phyloP scores from a whole-genome alignment of 2,888 invertebrate species.

The Litoditis marina region DNA sequence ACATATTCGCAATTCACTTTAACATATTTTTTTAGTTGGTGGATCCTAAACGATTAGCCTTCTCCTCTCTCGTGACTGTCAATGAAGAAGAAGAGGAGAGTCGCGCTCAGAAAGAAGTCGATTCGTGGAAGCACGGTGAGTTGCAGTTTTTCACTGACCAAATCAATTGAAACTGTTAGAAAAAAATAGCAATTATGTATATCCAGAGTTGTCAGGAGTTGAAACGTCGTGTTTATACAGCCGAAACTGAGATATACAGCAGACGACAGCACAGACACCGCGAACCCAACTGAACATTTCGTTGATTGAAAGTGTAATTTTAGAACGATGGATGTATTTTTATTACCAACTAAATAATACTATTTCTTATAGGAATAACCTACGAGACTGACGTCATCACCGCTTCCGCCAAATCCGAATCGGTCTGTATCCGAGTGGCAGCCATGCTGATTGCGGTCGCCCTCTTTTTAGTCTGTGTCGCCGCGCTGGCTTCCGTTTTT shows the following conservation, averaged over 20 bases:
- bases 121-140: conserved; percentile 8
- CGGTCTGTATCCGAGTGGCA: conserved; percentile 16
- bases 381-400: conserved; percentile 2
- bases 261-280: too few relatives aligned
- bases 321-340: too few relatives aligned
- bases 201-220: neutral
- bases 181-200: too few relatives aligned
- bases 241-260: too few relatives aligned
- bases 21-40: conserved; percentile 5
- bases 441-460: conserved; percentile 7
- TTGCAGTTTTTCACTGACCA: too few relatives aligned
- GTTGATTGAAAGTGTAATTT: too few relatives aligned
- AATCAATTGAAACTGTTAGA: too few relatives aligned
- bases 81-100: conserved; percentile 13
- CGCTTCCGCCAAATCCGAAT: conserved; percentile 1
- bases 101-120: conserved; percentile 13
- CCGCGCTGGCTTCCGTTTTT: neutral
- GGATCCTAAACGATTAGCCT: conserved; percentile 11
- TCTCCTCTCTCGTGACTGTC: conserved; percentile 16
- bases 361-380: neutral
- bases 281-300: neutral
- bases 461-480: conserved; percentile 10
- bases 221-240: too few relatives aligned
- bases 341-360: too few relatives aligned
- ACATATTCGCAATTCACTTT: too few relatives aligned